Conservation (phyloP, 2,797 vertebrate genomes). For the Tapirus indicus region DNA sequence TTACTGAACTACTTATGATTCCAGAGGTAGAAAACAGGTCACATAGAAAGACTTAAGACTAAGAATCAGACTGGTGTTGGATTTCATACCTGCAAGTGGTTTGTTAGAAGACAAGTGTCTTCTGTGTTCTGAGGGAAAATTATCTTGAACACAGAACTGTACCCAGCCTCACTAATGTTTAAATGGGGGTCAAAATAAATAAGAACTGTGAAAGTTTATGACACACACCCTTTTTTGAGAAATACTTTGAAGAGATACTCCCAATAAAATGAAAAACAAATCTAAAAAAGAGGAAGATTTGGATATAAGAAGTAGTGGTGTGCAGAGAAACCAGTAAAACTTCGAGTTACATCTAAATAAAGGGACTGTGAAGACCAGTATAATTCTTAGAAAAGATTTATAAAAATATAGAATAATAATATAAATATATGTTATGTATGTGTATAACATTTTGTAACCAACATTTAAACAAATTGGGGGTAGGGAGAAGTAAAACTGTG, state of each 20-base stretch:
- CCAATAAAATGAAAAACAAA: conserved; percentile 34
- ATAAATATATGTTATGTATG: neutral
- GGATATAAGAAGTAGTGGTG: conserved; percentile 9
- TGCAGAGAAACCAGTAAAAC: conserved; percentile 4
- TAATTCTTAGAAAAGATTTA: conserved; percentile 33
- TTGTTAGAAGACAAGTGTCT: neutral
- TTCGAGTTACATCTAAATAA: neutral
- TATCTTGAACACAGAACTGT: conserved; percentile 51
- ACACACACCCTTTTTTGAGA: conserved; percentile 4
- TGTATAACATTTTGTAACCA: conserved; percentile 7
- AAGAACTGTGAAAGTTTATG: conserved; percentile 7
- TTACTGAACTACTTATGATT: neutral
- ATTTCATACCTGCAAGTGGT: neutral
- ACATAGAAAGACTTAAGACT: neutral
- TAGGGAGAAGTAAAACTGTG: conserved; percentile 19
- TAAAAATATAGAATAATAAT: neutral
- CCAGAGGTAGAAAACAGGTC: neutral
- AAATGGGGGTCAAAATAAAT: neutral
- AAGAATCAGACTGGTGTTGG: neutral
- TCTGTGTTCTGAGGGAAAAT: conserved; percentile 23
- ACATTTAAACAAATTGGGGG: conserved; percentile 28
- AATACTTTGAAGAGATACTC: conserved; percentile 15
- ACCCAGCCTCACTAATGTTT: neutral
- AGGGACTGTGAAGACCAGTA: neutral
- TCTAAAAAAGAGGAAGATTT: conserved; percentile 27